Evolutionary conservation across 1,140 invertebrate genomes (phyloP), one percentile per base, ranked within the genome.

Genomic region (Drosophila truncata): DNA sequence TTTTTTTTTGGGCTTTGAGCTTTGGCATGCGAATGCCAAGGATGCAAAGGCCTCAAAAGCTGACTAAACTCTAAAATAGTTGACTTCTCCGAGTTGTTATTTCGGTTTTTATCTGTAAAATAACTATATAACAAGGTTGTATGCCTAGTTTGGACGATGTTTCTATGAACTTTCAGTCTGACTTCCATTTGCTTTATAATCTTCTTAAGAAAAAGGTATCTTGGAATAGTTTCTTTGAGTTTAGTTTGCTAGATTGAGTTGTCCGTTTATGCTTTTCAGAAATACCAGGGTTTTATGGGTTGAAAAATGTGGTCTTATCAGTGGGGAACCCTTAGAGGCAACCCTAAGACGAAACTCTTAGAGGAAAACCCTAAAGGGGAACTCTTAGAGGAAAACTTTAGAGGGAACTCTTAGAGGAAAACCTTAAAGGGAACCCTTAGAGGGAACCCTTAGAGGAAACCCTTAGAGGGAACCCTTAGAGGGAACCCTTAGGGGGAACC

Each of bases 1-100:
- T 67, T 67, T 20, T 52, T 20, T 67, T 67, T 31, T 52, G 18
- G 29, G 50, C 49, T 33, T 20, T 52, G 20, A 37, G 52, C 20
- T 55, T 39, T 55, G 52, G 14, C 33, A 11, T 25, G 49, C 49
- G 33, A 37, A 25, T 37, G 52, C 52, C 20, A 54, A 23, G 31
- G 50, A 35, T 35, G 31, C 47, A 29, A 18, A 13, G 25, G 25
- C 3, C 46, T 27, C 23, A 1, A 47, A 46, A 44, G 7, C 23
- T 4, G 13, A 7, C 0, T 13, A 23, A 46, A 14, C 23, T 10
- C 46, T n/a, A 47, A 29, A 49, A 27, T 27, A 10, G 7, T 47
- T 14, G 23, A 46, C 23, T 49, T 8, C 14, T 14, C 7, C 1
- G 3, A 1, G 8, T 47, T 49, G 14, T 25, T 7, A 29, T 29